Conservation (phyloP, 2,113 vertebrate genomes). For the Tachysurus fulvidraco region DNA sequence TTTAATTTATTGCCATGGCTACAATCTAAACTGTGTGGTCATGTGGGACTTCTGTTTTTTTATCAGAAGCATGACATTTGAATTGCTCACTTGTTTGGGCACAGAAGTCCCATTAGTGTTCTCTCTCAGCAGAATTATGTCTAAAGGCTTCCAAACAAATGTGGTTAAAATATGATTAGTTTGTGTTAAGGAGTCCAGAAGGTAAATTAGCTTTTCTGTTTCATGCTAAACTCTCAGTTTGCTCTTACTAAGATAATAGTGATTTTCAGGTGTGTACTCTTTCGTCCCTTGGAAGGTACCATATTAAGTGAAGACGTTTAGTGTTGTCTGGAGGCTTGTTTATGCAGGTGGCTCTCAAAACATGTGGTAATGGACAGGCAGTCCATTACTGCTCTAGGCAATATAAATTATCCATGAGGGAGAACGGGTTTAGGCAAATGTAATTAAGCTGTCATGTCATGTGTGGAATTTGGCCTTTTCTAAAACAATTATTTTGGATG, state of each 20-base stretch:
- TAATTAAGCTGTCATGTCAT: background rate
- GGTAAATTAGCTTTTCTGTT: background rate
- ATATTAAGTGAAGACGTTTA: conserved; percentile 22
- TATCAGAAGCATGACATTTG: background rate
- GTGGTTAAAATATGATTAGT: background rate
- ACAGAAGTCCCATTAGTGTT: background rate
- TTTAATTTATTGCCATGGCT: conserved; percentile 28
- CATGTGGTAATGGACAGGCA: conserved; percentile 27
- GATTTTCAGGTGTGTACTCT: background rate
- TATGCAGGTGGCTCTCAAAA: conserved; percentile 47
- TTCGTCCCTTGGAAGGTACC: conserved; percentile 9
- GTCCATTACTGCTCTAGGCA: background rate
- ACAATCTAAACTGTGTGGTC: conserved; percentile 15
- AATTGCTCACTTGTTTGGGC: conserved; percentile 21
- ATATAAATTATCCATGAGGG: background rate
- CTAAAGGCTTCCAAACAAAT: conserved; percentile 1
- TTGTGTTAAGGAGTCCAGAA: background rate
- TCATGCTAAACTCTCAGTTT: background rate
- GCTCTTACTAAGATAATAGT: background rate
- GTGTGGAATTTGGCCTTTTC: background rate
- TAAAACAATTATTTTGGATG: background rate
- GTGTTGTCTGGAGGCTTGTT: conserved; percentile 41
- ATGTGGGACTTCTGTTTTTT: background rate
- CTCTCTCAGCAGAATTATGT: background rate
- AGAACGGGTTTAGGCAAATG: background rate